These are phyloP conservation scores for Epiblema foenella DNA, from an alignment of 2,888 invertebrate genomes.

Conservation along the genomic window DNA sequence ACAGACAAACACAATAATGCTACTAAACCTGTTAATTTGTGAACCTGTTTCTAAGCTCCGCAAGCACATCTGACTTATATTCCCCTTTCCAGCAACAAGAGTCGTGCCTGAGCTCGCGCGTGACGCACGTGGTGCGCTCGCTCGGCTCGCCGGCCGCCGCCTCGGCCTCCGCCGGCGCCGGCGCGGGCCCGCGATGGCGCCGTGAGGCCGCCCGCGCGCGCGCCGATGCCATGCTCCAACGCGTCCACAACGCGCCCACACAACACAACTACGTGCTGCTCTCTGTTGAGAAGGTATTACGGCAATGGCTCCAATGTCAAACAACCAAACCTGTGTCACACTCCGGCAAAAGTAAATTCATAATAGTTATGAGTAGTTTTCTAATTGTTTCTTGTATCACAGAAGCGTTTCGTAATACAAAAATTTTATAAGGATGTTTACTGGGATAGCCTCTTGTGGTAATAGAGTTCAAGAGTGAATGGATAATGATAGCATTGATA, in stretches of 20 bases:
- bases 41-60: too few species aligned
- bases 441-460: too few species aligned
- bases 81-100: conserved; percentile 83
- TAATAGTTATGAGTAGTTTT: too few species aligned
- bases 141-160: conserved; percentile 40
- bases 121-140: conserved; percentile 79
- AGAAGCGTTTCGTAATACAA: too few species aligned
- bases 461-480: too few species aligned
- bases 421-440: too few species aligned
- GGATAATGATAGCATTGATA: background rate
- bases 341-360: too few species aligned
- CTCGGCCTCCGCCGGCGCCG: conserved; percentile 29
- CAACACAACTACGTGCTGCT: conserved; percentile 66
- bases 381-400: too few species aligned
- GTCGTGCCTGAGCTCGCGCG: conserved; percentile 85
- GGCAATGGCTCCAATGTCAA: background rate
- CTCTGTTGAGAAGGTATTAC: conserved; percentile 74
- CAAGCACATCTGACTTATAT: background rate
- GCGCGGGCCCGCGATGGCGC: conserved; percentile 80
- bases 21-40: too few species aligned
- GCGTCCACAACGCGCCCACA: conserved; percentile 81
- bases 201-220: conserved; percentile 78
- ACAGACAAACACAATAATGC: too few species aligned
- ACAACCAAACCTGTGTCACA: too few species aligned
- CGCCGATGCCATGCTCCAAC: conserved; percentile 93